These are phyloP conservation scores for Liodrosophila aerea DNA, from an alignment of 2,888 invertebrate species.

Conservation along the genomic window DNA sequence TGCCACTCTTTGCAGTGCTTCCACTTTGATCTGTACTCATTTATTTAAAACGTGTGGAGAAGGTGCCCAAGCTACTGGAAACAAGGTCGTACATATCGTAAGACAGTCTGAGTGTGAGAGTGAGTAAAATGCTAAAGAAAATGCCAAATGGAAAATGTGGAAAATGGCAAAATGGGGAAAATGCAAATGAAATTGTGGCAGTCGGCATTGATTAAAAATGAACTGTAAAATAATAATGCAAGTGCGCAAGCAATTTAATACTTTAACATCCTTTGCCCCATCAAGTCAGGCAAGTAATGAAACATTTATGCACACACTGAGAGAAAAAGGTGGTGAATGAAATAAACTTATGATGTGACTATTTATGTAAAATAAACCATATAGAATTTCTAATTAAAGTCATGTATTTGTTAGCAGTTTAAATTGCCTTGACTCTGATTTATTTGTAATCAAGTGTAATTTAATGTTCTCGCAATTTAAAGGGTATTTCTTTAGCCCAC, in stretches of 20 bases:
- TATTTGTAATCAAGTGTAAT: too few relatives aligned
- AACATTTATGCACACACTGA: too few relatives aligned
- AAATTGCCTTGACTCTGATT: too few relatives aligned
- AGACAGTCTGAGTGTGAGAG: slow-evolving; percentile 13
- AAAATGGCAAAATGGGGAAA: slow-evolving; percentile 11
- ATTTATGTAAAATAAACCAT: too few relatives aligned
- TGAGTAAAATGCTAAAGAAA: slow-evolving; percentile 9
- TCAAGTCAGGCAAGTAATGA: too few relatives aligned
- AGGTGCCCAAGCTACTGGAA: slow-evolving; percentile 43
- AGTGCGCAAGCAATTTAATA: slow-evolving; percentile 11
- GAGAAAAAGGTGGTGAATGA: too few relatives aligned
- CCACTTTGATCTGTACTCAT: slow-evolving; percentile 47
- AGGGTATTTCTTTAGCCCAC: too few relatives aligned
- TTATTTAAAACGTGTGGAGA: slow-evolving; percentile 48
- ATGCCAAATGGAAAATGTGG: slow-evolving; percentile 1
- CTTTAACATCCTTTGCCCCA: slow-evolving; percentile 4
- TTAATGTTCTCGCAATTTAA: too few relatives aligned
- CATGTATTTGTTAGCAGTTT: too few relatives aligned
- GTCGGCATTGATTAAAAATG: slow-evolving; percentile 53
- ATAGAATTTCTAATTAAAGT: too few relatives aligned
- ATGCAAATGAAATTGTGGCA: slow-evolving; percentile 49
- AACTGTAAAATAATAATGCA: slow-evolving; percentile 21
- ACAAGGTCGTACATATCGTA: slow-evolving; percentile 52
- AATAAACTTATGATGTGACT: too few relatives aligned
- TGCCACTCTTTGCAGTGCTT: too few relatives aligned